Conservation (phyloP, 1,140 invertebrate genomes). For the Druon quercuslanigerum region DNA sequence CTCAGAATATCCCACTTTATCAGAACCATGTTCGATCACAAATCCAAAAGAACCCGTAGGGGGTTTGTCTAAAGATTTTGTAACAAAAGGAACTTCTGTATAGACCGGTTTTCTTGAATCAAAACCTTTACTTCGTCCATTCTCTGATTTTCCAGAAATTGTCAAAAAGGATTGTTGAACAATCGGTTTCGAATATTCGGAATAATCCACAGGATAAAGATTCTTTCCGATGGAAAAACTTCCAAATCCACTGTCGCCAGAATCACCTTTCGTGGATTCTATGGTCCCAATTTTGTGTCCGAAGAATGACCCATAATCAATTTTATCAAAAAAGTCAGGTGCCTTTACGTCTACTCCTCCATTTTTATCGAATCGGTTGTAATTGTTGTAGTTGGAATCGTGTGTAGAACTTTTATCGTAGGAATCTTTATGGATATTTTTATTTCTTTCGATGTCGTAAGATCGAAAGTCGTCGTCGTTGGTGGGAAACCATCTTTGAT, state of each 20-base stretch:
- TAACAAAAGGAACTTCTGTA: not conserved
- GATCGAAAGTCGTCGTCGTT: constrained; percentile 25
- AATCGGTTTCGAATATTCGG: constrained; percentile 34
- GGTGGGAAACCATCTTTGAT: constrained; percentile 16
- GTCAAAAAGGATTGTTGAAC: constrained; percentile 20
- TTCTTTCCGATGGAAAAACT: constrained; percentile 33
- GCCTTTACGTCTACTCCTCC: not conserved
- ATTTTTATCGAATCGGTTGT: constrained; percentile 33
- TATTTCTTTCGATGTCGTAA: constrained; percentile 23
- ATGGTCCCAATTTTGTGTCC: constrained; percentile 6
- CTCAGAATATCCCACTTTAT: not conserved
- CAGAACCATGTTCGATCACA: constrained; percentile 7
- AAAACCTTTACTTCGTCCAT: not conserved
- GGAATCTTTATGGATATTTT: not conserved
- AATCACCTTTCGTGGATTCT: not conserved
- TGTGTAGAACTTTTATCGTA: not conserved
- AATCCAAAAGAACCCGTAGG: not conserved
- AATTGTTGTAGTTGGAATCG: not conserved
- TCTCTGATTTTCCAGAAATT: not conserved
- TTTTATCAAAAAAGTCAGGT: not conserved
- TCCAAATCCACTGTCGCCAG: constrained; percentile 22
- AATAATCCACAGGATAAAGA: constrained; percentile 21
- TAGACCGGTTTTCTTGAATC: not conserved
- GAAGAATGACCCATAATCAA: constrained; percentile 33
- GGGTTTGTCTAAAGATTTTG: not conserved